Evolutionary conservation across 2,888 invertebrate genomes (phyloP), one percentile per base, ranked within the genome.

Genomic region (Ephialtes manifestator): DNA sequence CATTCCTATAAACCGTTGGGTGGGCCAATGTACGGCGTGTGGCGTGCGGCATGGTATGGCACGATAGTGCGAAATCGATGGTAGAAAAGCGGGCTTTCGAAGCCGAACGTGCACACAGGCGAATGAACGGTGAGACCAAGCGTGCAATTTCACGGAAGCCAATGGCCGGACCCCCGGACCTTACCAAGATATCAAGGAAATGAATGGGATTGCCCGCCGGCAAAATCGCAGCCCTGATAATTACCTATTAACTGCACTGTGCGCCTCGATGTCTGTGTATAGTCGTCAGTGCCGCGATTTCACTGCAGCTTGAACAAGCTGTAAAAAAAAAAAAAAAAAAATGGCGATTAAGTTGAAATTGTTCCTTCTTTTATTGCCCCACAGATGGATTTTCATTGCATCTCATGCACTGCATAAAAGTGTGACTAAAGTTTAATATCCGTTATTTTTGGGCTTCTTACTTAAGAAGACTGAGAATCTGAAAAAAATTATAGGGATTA

Each of bases 161-260:
- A 84, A 87, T 86, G 76, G 70, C 60, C 82, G 51, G 76, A 67
- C 46, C 82, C 53, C 76, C 68, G 28, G 85, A 86, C 90, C 89
- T 88, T 88, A 89, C 90, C 90, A 92, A 93, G 92, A 92, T 93
- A 93, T 92, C 93, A 91, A 92, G 93, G 92, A 93, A 93, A 93
- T 92, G 92, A 93, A 93, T 91, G 91, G 92, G 90, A 93, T 92
- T 93, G 92, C 91, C 89, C 88, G 84, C 88, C 87, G 90, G 90
- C 90, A 89, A 90, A 93, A 91, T 91, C 89, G 92, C 88, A 83
- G 89, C 89, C 86, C 86, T 88, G 92, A 91, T 93, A 92, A 93
- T 93, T 93, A 93, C 92, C 92, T 91, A 92, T 93, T 93, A 93
- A 89, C 90, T 88, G 88, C 88, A 88, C 89, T 89, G 89, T 89